These are phyloP conservation scores for Cricetomys ansorgei DNA, from an alignment of 2,113 vertebrate species.

Conservation along the genomic window DNA sequence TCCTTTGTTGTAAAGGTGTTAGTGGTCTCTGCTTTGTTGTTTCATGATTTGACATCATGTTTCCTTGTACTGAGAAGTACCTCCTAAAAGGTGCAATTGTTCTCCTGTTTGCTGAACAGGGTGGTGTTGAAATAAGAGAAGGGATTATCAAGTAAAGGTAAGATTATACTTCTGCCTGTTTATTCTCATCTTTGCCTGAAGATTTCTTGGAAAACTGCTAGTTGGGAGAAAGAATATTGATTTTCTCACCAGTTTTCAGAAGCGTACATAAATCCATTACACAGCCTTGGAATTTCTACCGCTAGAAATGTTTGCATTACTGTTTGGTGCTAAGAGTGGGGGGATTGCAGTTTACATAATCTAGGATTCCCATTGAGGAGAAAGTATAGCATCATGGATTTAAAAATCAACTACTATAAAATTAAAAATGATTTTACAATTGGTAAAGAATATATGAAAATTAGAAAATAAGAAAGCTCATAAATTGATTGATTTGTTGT, in stretches of 20 bases:
- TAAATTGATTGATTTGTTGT: background rate
- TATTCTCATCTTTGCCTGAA: slow-evolving; percentile 64
- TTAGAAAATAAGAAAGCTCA: background rate
- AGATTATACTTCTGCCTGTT: background rate
- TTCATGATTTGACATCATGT: slow-evolving; percentile 59
- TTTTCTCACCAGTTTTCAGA: slow-evolving; percentile 10
- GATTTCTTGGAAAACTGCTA: slow-evolving; percentile 9
- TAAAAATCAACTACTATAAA: background rate
- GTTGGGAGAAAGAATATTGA: background rate
- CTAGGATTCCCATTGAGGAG: background rate
- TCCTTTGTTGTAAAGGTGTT: slow-evolving; percentile 68
- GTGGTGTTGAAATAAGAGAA: slow-evolving; percentile 78
- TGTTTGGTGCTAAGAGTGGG: background rate
- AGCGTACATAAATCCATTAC: background rate
- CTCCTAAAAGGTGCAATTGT: slow-evolving; percentile 57
- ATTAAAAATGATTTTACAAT: background rate
- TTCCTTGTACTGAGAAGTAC: slow-evolving; percentile 56
- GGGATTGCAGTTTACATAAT: background rate
- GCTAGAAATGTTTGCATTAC: background rate
- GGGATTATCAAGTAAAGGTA: slow-evolving; percentile 71
- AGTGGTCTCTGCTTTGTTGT: slow-evolving; percentile 11
- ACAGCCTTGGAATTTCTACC: background rate
- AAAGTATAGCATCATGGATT: background rate
- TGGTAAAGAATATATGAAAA: slow-evolving; percentile 18
- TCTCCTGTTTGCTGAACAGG: slow-evolving; percentile 60